A percentile compares a stretch with the other conserved stretches of the same genome.
Evolutionary conservation across 1,140 invertebrate species (phyloP).

Genomic region (Hestina assimilis): DNA sequence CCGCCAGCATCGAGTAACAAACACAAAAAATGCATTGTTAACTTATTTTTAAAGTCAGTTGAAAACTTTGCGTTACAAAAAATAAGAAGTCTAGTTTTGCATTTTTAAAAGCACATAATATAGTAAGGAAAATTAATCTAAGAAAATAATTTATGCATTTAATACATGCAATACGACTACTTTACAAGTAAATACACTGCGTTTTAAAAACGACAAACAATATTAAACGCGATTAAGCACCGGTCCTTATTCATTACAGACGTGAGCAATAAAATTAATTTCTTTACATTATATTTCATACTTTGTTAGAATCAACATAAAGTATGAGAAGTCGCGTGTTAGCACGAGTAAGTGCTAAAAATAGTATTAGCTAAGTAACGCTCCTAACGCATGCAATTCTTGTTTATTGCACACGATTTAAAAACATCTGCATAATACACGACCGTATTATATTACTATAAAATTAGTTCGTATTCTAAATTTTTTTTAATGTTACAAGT

Average conservation of each 20-base stretch:
- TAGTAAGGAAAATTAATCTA: too few relatives aligned
- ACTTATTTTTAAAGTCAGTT: too few relatives aligned
- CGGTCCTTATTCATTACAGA: neutral
- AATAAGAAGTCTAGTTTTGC: too few relatives aligned
- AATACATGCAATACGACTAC: too few relatives aligned
- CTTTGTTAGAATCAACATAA: slow-evolving; percentile 8
- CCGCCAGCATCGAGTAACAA: too few relatives aligned
- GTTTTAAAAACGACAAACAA: neutral
- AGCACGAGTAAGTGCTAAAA: slow-evolving; percentile 21
- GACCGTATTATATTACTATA: slow-evolving; percentile 9
- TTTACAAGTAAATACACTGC: neutral
- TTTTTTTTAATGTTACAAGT: neutral
- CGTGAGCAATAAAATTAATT: neutral
- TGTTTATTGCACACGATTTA: slow-evolving; percentile 27
- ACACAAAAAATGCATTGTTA: too few relatives aligned
- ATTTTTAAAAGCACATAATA: too few relatives aligned
- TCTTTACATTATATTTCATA: neutral
- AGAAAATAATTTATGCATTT: too few relatives aligned
- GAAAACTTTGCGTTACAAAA: too few relatives aligned
- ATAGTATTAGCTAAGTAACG: slow-evolving; percentile 23
- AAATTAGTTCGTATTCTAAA: slow-evolving; percentile 3
- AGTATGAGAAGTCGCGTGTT: slow-evolving; percentile 13
- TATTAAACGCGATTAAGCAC: neutral
- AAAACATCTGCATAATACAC: slow-evolving; percentile 26
- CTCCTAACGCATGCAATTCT: slow-evolving; percentile 17